Evolutionary conservation across 1,140 invertebrate genomes (phyloP), one percentile per base, ranked within the genome.

Genomic region (Eubasilissa regina): DNA sequence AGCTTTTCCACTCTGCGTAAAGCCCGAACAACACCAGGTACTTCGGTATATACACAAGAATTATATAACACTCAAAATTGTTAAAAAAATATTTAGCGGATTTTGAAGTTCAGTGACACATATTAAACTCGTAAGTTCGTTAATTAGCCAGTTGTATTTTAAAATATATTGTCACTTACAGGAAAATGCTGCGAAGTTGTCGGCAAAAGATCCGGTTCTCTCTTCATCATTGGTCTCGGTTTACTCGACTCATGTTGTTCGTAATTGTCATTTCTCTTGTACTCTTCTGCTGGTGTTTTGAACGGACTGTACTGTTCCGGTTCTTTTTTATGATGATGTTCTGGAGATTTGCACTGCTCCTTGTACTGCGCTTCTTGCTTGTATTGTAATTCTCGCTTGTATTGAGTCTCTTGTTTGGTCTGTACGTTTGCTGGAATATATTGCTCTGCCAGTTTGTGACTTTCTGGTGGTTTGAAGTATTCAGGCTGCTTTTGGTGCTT

Each of bases 141-240:
- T n/a, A n/a, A n/a, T n/a, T n/a, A n/a, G n/a, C n/a, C n/a, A n/a
- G n/a, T n/a, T n/a, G n/a, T n/a, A n/a, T n/a, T n/a, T n/a, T n/a
- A n/a, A n/a, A n/a, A 80, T n/a, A 48, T 6, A 53, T 21, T 53
- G 12, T 47, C 15, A 51, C 56, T 82, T 66, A 82, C 81, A 21
- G 75, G 51, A 68, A 78, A 82, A 78, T 82, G 81, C 56, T 82
- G 81, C n/a, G 75, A 78, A 19, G 81, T 80, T 11, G 81, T 78
- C 6, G 81, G 81, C 15, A 82, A 60, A 11, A 82, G 25, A 70
- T 82, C 81, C 13, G 81, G 76, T 76, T 82, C 81, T 64, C 76
- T 64, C 56, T 82, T 82, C 78, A 82, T 78, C 55, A 80, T 21
- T 4, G 66, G 56, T 25, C 78, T 56, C 3, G 78, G 75, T 15